Conservation (phyloP, 2,888 invertebrate genomes). For the Cosmia pyralina region DNA sequence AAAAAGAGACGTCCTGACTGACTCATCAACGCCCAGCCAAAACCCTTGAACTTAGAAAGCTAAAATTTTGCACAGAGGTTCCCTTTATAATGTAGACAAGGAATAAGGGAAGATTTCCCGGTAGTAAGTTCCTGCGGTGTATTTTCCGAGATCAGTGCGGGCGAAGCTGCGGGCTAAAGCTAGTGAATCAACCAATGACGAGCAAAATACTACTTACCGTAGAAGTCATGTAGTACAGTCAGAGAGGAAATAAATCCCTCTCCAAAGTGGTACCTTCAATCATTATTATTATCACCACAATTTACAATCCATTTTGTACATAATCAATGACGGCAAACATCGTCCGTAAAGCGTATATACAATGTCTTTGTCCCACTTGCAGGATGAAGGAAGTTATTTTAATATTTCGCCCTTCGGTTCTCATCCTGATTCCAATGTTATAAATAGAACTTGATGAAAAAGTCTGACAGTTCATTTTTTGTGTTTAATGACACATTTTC, state of each 20-base stretch:
- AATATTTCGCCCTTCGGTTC: slow-evolving; percentile 76
- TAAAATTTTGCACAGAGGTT: too few relatives aligned
- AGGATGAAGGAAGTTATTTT: slow-evolving; percentile 78
- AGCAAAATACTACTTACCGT: slow-evolving; percentile 20
- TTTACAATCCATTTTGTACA: slow-evolving; percentile 66
- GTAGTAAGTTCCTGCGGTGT: too few relatives aligned
- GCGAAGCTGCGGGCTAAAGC: too few relatives aligned
- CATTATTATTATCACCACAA: slow-evolving; percentile 64
- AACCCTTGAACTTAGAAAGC: too few relatives aligned
- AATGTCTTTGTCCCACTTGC: slow-evolving; percentile 80
- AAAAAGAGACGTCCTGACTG: too few relatives aligned
- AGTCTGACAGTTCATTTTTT: slow-evolving; percentile 59
- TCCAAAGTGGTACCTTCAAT: slow-evolving; percentile 55
- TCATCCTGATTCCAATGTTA: slow-evolving; percentile 74
- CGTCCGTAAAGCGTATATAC: slow-evolving; percentile 66
- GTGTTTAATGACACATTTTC: slow-evolving; percentile 26
- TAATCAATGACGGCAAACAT: slow-evolving; percentile 67
- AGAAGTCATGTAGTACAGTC: slow-evolving; percentile 19
- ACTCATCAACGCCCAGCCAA: too few relatives aligned
- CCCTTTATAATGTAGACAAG: too few relatives aligned
- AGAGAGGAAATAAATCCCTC: slow-evolving; percentile 26
- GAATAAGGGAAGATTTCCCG: too few relatives aligned
- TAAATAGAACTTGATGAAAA: slow-evolving; percentile 69
- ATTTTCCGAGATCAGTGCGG: too few relatives aligned
- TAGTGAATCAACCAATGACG: slow-evolving; percentile 7